Evolutionary conservation across 2,113 vertebrate genomes (phyloP), one percentile per base, ranked within the genome.

Genomic region (Nothocercus nigrocapillus): DNA sequence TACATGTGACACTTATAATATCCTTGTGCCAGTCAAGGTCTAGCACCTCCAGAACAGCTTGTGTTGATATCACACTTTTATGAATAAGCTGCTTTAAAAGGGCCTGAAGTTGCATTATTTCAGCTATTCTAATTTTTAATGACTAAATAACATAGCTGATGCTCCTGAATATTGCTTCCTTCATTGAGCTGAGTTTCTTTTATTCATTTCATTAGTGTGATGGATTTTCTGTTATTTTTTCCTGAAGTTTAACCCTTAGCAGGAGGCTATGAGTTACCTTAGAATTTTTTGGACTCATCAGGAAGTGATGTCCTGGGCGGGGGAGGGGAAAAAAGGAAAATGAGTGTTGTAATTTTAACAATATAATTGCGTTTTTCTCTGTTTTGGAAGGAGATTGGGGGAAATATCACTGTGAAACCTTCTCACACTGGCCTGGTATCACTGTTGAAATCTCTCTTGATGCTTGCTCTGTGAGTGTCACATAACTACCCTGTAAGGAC

Each of bases 41-140:
- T 79, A 62, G 80, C 88, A 86, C 54, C 53, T 89, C 83, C 88
- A 89, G 86, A 90, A 69, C 90, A 95, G 86, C 83, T 93, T 92
- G 88, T 93, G 90, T 95, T 95, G 70, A 25, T 82, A 73, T 93
- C 84, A 16, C 75, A 30, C 63, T 77, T 85, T 18, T 34, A 42
- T 79, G 84, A 95, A 90, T 74, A 92, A 90, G 86, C 74, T 95
- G 75, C 68, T 95, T 74, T 70, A 27, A 94, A 92, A 93, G 75
- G 69, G 27, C 79, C 86, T 89, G 70, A 73, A 96, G 81, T 87
- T 59, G 75, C 90, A 82, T 96, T 96, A 94, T 95, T 96, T 90
- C 74, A 54, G 62, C 73, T 84, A 28, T 93, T 93, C 53, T 86
- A 88, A 90, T 94, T 90, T 93, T 66, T 93, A 89, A 89, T 92